Evolutionary conservation across 2,888 invertebrate genomes (phyloP).

Genomic region (Sabatieria punctata): DNA sequence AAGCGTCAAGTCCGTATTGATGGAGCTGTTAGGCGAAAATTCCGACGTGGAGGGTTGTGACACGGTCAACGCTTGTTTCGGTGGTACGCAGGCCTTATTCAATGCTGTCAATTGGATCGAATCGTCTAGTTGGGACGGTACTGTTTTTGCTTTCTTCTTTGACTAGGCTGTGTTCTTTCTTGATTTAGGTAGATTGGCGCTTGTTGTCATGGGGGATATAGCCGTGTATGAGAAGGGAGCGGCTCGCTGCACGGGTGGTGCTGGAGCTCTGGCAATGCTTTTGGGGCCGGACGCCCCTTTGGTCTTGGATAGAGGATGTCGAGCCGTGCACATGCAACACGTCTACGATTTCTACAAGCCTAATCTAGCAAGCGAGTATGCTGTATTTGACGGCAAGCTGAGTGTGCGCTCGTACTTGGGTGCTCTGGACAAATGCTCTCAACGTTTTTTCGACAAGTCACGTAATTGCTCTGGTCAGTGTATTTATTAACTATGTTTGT

Average conservation of each 20-base stretch:
- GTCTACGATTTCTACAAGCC: slow-evolving; percentile 98
- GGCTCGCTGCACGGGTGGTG: slow-evolving; percentile 88
- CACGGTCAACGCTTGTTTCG: slow-evolving; percentile 94
- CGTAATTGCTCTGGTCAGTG: too few species aligned
- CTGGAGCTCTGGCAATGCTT: slow-evolving; percentile 91
- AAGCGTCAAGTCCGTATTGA: slow-evolving; percentile 85
- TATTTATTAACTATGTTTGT: neutral
- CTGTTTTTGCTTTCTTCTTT: slow-evolving; percentile 10
- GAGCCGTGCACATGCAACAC: slow-evolving; percentile 76
- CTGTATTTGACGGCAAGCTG: slow-evolving; percentile 79
- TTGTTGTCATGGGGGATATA: slow-evolving; percentile 88
- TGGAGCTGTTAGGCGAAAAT: slow-evolving; percentile 91
- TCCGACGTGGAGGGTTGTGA: slow-evolving; percentile 89
- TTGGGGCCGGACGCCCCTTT: slow-evolving; percentile 84
- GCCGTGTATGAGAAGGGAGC: slow-evolving; percentile 85
- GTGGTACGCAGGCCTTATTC: slow-evolving; percentile 89
- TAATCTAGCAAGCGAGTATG: slow-evolving; percentile 78
- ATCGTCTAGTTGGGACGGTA: slow-evolving; percentile 87
- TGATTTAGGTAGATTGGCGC: slow-evolving; percentile 57
- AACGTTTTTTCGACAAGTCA: too few species aligned
- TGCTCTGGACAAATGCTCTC: slow-evolving; percentile 82
- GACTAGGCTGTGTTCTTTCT: too few species aligned
- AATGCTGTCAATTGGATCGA: slow-evolving; percentile 93
- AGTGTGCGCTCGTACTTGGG: slow-evolving; percentile 83
- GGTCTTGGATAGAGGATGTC: slow-evolving; percentile 64